Conservation (phyloP, 2,888 invertebrate genomes). For the Lacanobia wlatinum region DNA sequence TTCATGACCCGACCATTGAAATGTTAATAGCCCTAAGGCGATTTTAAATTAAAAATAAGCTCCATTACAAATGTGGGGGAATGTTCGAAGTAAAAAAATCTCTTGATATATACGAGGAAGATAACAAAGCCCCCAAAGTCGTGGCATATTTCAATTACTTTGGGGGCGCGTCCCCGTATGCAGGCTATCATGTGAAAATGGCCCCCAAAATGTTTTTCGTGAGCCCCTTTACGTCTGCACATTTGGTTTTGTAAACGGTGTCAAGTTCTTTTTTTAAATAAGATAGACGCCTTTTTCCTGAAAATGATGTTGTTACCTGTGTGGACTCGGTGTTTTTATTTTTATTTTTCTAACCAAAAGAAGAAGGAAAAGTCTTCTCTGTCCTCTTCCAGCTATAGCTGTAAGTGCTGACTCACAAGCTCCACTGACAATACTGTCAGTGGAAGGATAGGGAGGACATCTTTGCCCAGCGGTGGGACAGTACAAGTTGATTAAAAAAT, state of each 20-base stretch:
- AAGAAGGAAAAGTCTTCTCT: too few species aligned
- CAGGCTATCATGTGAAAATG: conserved; percentile 49
- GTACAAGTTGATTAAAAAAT: not conserved
- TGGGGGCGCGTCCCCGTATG: conserved; percentile 37
- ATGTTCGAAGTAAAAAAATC: conserved; percentile 41
- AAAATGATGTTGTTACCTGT: not conserved
- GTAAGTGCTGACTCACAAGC: too few species aligned
- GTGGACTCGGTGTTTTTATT: not conserved
- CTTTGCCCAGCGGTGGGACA: not conserved
- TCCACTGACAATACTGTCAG: too few species aligned
- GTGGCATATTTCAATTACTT: conserved; percentile 63
- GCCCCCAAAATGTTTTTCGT: conserved; percentile 42
- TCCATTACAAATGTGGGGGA: conserved; percentile 33
- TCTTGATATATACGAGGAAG: conserved; percentile 40
- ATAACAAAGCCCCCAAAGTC: conserved; percentile 44
- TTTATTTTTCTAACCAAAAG: not conserved
- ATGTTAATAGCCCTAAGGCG: conserved; percentile 36
- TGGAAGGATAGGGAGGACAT: too few species aligned
- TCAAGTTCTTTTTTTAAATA: conserved; percentile 15
- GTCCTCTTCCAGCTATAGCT: too few species aligned
- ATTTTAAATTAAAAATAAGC: conserved; percentile 39
- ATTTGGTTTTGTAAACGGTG: conserved; percentile 22
- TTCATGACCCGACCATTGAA: conserved; percentile 29
- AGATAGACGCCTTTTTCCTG: not conserved
- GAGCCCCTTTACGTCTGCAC: conserved; percentile 24